phyloP scores from a whole-genome alignment of 2,797 vertebrate genomes.

The Cuniculus paca region DNA sequence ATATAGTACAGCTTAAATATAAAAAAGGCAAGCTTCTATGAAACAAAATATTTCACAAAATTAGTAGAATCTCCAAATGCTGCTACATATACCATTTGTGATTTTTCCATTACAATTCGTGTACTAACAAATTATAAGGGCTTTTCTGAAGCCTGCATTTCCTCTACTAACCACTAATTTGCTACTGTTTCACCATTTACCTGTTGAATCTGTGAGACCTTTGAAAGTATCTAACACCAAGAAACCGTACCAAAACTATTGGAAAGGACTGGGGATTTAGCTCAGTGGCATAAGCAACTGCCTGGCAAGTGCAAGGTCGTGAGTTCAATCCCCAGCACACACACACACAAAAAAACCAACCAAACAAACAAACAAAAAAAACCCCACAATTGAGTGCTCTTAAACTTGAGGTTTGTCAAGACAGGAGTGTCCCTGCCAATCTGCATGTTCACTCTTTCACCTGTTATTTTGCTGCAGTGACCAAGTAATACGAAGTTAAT shows the following conservation, averaged over 20 bases:
- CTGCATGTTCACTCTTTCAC: neutral
- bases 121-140: neutral
- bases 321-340: too few relatives aligned
- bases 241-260: neutral
- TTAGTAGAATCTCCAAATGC: neutral
- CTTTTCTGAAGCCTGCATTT: neutral
- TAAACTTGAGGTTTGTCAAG: neutral
- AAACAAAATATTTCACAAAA: slow-evolving; percentile 30
- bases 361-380: too few relatives aligned
- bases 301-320: too few relatives aligned
- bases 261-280: too few relatives aligned
- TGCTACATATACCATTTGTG: neutral
- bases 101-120: neutral
- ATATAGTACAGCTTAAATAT: neutral
- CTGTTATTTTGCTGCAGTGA: neutral
- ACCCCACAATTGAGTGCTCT: neutral
- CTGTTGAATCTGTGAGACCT: neutral
- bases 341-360: too few relatives aligned
- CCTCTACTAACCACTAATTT: neutral
- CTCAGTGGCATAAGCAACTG: too few relatives aligned
- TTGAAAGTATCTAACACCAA: neutral
- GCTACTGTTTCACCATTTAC: neutral
- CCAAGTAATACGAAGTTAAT: neutral
- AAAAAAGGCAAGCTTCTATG: neutral
- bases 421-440: neutral